phyloP scores from a whole-genome alignment of 2,797 vertebrate genomes.

The Discoglossus pictus region DNA sequence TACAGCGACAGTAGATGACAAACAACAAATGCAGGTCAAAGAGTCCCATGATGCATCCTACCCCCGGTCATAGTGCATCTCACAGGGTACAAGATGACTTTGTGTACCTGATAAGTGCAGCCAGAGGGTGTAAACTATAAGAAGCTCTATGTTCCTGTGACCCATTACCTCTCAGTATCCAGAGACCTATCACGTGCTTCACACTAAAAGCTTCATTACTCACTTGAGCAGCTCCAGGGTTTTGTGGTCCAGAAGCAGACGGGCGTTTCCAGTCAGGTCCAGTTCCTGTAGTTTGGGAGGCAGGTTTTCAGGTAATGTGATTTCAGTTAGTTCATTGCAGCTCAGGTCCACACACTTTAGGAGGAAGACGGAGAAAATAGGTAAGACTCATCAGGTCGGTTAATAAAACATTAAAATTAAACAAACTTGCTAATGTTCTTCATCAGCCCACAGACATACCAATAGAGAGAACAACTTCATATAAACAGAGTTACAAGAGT shows the following conservation, averaged over 20 bases:
- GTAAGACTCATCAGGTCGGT: no score
- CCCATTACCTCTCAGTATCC: neutral
- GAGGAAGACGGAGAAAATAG: conserved; percentile 40
- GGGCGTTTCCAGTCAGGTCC: conserved; percentile 95
- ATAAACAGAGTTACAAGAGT: no score
- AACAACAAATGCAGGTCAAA: no score
- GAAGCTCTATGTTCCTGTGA: neutral
- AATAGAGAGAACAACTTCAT: no score
- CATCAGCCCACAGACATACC: no score
- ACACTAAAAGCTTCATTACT: conserved; percentile 50
- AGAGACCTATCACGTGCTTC: neutral
- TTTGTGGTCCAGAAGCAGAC: conserved; percentile 91
- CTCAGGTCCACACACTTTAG: conserved; percentile 93
- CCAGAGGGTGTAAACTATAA: neutral
- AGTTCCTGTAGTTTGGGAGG: conserved; percentile 95
- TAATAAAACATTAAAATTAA: no score
- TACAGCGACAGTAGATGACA: no score
- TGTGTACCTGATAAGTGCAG: no score
- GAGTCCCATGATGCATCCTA: no score
- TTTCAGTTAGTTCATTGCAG: conserved; percentile 92
- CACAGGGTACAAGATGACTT: no score
- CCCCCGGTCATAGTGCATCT: no score
- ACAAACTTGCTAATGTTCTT: no score
- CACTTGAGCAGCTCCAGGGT: conserved; percentile 95
- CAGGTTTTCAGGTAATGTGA: conserved; percentile 90